These are phyloP conservation scores for Eugnorisma glareosa DNA, from an alignment of 2,888 invertebrate species.

Conservation along the genomic window DNA sequence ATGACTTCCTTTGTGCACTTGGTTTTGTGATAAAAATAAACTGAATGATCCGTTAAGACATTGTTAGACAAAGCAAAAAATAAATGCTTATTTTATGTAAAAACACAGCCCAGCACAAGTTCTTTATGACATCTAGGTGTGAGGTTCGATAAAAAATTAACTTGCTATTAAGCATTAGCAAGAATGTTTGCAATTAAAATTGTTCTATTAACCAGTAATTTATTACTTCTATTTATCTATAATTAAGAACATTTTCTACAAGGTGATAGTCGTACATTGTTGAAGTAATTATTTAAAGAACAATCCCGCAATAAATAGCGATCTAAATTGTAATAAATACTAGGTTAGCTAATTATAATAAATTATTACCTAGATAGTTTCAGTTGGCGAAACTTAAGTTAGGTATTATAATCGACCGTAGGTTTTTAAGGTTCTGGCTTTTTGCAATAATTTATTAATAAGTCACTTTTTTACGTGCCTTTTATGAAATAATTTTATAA, in stretches of 20 bases:
- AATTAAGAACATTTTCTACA: slow-evolving; percentile 31
- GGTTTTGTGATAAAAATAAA: slow-evolving; percentile 10
- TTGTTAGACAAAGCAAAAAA: slow-evolving; percentile 4
- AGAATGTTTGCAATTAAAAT: slow-evolving; percentile 41
- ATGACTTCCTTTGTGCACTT: not conserved
- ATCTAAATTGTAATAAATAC: slow-evolving; percentile 58
- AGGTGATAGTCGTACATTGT: slow-evolving; percentile 42
- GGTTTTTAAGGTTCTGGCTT: slow-evolving; percentile 7
- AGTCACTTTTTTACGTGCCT: not conserved
- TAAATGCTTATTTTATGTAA: not conserved
- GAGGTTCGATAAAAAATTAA: slow-evolving; percentile 19
- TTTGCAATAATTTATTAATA: slow-evolving; percentile 33
- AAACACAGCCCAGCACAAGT: slow-evolving; percentile 21
- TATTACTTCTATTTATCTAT: slow-evolving; percentile 11
- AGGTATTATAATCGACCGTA: slow-evolving; percentile 14
- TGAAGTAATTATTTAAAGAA: slow-evolving; percentile 41
- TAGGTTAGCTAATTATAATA: slow-evolving; percentile 53
- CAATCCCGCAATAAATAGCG: slow-evolving; percentile 50
- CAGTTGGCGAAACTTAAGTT: slow-evolving; percentile 23
- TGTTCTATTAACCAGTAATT: slow-evolving; percentile 40
- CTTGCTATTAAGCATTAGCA: slow-evolving; percentile 22
- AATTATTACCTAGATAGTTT: slow-evolving; percentile 32
- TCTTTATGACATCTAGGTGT: slow-evolving; percentile 37
- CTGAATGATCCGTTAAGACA: slow-evolving; percentile 18
- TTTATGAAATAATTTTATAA: slow-evolving; percentile 12